Conservation (phyloP, 2,888 invertebrate species). For the Noctua fimbriata region DNA sequence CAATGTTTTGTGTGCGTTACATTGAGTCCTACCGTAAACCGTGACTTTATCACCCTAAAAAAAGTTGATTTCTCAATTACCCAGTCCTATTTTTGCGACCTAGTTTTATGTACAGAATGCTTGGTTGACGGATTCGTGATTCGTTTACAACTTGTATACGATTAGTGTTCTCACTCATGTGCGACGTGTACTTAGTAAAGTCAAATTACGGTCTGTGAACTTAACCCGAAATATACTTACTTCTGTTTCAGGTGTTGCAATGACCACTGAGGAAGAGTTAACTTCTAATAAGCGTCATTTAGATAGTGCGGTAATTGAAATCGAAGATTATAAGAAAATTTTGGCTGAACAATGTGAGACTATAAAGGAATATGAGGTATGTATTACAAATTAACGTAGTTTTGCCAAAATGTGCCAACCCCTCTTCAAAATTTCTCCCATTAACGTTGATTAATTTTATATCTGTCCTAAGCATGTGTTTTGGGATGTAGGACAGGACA, state of each 20-base stretch:
- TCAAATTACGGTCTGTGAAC: not conserved
- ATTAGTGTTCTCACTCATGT: not conserved
- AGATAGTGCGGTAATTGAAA: slow-evolving; percentile 71
- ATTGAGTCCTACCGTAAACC: not conserved
- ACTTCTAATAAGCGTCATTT: slow-evolving; percentile 70
- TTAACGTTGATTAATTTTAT: not conserved
- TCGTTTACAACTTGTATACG: not conserved
- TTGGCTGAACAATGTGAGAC: slow-evolving; percentile 72
- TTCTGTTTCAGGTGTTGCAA: slow-evolving; percentile 64
- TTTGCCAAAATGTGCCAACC: not conserved
- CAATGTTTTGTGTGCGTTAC: not conserved
- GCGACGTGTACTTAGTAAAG: not conserved
- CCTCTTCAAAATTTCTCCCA: not conserved
- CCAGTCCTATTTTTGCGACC: not conserved
- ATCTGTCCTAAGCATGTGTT: not conserved
- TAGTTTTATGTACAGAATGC: not conserved
- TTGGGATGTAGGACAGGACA: not conserved
- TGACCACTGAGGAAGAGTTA: slow-evolving; percentile 68
- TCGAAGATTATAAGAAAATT: slow-evolving; percentile 73
- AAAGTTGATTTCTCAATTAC: not conserved
- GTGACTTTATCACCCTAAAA: not conserved
- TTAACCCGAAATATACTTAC: not conserved
- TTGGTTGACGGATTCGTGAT: not conserved
- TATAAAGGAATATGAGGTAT: slow-evolving; percentile 79
- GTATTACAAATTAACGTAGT: not conserved